Conservation (phyloP, 2,113 vertebrate genomes). For the Choloepus hoffmanni region DNA sequence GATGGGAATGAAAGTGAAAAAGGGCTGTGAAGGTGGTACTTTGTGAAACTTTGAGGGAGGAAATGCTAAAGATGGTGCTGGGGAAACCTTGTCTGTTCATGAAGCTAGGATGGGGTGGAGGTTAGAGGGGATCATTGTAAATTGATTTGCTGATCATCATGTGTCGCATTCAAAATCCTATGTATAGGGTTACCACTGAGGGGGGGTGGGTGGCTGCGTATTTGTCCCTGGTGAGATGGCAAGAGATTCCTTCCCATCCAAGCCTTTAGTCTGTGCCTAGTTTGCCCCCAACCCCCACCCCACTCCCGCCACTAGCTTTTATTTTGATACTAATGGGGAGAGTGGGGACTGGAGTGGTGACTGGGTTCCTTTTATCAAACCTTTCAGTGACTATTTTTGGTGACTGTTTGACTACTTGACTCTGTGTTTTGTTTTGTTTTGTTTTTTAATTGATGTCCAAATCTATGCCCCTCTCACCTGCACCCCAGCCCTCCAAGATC, state of each 20-base stretch:
- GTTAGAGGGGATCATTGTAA: neutral
- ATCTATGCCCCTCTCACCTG: neutral
- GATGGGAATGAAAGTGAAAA: slow-evolving; percentile 30
- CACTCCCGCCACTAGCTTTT: neutral
- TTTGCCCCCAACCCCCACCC: neutral
- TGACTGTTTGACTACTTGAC: slow-evolving; percentile 14
- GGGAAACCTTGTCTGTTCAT: slow-evolving; percentile 21
- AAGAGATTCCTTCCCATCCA: neutral
- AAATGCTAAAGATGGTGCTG: neutral
- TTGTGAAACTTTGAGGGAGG: neutral
- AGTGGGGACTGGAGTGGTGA: neutral
- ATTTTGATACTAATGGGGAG: neutral
- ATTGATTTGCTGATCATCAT: slow-evolving; percentile 20
- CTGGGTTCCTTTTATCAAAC: neutral
- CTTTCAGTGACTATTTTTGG: neutral
- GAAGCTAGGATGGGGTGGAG: neutral
- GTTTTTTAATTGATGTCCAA: neutral
- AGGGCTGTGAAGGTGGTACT: neutral
- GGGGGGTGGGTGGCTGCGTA: neutral
- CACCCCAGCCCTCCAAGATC: neutral
- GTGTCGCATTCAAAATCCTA: neutral
- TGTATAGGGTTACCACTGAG: neutral
- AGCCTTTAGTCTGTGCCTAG: neutral
- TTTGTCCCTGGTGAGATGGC: neutral
- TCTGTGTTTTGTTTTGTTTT: slow-evolving; percentile 17